Evolutionary conservation across 2,888 invertebrate species (phyloP).

Genomic region (Caenorhabditis auriculariae): DNA sequence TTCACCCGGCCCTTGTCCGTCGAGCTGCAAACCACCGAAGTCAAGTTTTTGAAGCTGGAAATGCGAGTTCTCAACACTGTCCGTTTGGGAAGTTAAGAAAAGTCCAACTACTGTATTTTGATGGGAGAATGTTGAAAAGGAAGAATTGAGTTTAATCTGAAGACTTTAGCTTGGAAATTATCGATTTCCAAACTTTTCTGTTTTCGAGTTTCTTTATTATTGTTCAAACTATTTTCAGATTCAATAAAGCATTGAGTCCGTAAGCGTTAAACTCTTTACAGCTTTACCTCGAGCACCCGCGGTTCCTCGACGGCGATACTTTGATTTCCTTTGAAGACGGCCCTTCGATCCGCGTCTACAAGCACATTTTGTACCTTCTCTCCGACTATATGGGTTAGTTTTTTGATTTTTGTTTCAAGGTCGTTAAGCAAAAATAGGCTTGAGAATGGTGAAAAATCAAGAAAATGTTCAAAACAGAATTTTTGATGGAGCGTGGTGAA

Average conservation of each 20-base stretch:
- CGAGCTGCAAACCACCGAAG: conserved; percentile 15
- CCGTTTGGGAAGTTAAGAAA: too few relatives aligned
- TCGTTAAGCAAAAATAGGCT: background rate
- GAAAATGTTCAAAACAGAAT: too few relatives aligned
- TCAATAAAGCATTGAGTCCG: too few relatives aligned
- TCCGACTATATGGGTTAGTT: conserved; percentile 35
- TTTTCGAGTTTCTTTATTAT: too few relatives aligned
- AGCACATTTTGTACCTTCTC: conserved; percentile 29
- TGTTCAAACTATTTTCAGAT: too few relatives aligned
- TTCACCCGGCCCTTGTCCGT: conserved; percentile 18
- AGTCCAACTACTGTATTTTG: too few relatives aligned
- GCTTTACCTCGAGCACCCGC: conserved; percentile 34
- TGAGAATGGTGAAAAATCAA: too few relatives aligned
- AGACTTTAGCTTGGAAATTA: too few relatives aligned
- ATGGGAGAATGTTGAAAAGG: too few relatives aligned
- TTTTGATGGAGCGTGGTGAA: too few relatives aligned
- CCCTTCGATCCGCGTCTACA: conserved; percentile 19
- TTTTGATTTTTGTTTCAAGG: background rate
- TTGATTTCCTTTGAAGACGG: conserved; percentile 39
- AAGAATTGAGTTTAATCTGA: too few relatives aligned
- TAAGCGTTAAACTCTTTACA: conserved; percentile 20
- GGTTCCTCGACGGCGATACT: conserved; percentile 37
- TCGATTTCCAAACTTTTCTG: too few relatives aligned
- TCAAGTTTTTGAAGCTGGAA: conserved; percentile 28
- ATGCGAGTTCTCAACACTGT: conserved; percentile 30